These are phyloP conservation scores for Drosophila bipectinata DNA, from an alignment of 1,140 invertebrate genomes.

Conservation along the genomic window DNA sequence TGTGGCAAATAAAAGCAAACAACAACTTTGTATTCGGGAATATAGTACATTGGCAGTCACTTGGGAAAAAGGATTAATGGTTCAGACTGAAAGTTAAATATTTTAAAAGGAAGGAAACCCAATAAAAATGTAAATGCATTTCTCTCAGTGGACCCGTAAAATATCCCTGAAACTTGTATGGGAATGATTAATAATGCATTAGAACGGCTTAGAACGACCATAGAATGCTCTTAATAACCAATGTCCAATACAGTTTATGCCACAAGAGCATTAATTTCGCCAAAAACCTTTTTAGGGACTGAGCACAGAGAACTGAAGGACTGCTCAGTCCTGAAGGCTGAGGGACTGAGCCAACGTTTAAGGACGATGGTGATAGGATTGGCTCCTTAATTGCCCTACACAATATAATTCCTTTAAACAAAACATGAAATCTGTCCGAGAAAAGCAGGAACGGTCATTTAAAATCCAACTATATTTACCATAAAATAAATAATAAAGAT, in stretches of 20 bases:
- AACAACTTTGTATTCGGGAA: conserved; percentile 8
- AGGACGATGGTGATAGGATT: background rate
- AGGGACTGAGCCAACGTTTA: background rate
- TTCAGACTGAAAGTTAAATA: background rate
- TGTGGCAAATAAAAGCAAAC: conserved; percentile 9
- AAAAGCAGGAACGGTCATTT: too few relatives aligned
- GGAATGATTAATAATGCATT: conserved; percentile 44
- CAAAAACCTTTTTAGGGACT: background rate
- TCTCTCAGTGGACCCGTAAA: conserved; percentile 4
- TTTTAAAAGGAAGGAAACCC: too few relatives aligned
- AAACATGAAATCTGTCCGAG: too few relatives aligned
- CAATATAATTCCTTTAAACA: too few relatives aligned
- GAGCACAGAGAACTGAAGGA: too few relatives aligned
- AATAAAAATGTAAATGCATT: background rate
- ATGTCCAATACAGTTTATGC: conserved; percentile 13
- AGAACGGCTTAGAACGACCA: conserved; percentile 34
- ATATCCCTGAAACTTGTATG: conserved; percentile 38
- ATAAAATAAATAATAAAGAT: too few relatives aligned
- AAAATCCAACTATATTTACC: too few relatives aligned
- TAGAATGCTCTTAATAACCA: conserved; percentile 5
- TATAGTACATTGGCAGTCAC: background rate
- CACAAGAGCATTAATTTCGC: conserved; percentile 31
- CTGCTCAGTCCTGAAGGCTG: too few relatives aligned
- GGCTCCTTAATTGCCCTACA: too few relatives aligned
- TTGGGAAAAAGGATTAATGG: background rate